Base-by-base conservation (phyloP, 1,140 invertebrate genomes). In the Mizuhopecten yessoensis region DNA sequence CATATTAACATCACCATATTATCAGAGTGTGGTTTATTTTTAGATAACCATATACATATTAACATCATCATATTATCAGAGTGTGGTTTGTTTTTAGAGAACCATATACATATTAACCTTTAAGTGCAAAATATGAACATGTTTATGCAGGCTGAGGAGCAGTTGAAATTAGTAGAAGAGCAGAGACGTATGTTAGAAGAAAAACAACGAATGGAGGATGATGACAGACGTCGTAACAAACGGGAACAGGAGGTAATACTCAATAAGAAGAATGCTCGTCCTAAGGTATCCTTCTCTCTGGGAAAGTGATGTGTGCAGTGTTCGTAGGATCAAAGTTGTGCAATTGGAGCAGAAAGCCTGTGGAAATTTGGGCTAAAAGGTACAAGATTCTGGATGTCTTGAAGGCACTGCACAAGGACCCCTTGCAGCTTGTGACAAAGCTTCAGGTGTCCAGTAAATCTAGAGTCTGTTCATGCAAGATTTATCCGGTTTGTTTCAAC, bases 211-310 rank as follows among this genome's bases (percentile, higher is more conserved):
- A 97, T 99, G 97, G 98, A 98, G 96, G 98, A 98, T 96, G 98
- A 99, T 96, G 98, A 99, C 96, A 98, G 99, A 95, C 98, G 98
- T 94, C 97, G 98, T 93, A 97, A 98, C 87, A 99, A 99, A 97
- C 98, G 99, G 96, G 99, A 99, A 97, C 99, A 99, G 97, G 99
- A 99, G 97, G 98, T 99, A 96, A 99, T 99, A 94, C 97, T 99
- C 94, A 99, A 99, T 94, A 99, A 99, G 97, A 99, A 99, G 96
- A 99, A 99, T 97, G 99, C 99, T 91, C 97, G 99, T 96, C 99
- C 99, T 89, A 99, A 99, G 97, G 97, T 99, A 93, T 99, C 99
- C 93, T 99, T 99, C 97, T 97, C 98, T 92, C 97, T 99, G 86
- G 95, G 95, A 23, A 75, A 75, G 57, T 75, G 57, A 75, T 75